phyloP scores from a whole-genome alignment of 1,140 invertebrate genomes.

The Leptinotarsa lineolata region DNA sequence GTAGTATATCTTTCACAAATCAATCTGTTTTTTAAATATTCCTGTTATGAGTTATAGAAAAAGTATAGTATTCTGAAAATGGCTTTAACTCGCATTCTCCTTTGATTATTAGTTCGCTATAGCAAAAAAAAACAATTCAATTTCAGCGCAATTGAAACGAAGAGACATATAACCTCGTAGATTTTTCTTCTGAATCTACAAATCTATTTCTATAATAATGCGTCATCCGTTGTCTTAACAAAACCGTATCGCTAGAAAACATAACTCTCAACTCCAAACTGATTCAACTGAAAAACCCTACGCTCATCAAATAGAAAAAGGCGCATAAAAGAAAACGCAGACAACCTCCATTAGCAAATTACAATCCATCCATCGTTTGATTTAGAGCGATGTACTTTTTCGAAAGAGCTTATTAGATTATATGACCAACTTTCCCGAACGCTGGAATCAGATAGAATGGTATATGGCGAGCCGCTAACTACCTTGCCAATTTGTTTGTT shows the following conservation, averaged over 20 bases:
- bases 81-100: no score
- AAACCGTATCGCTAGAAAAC: not conserved
- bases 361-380: constrained; percentile 24
- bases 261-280: not conserved
- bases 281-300: constrained; percentile 3
- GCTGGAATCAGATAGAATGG: constrained; percentile 16
- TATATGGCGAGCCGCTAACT: constrained; percentile 29
- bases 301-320: constrained; percentile 18
- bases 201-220: no score
- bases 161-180: no score
- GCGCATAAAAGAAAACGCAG: constrained; percentile 14
- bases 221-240: no score
- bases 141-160: no score
- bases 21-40: no score
- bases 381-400: constrained; percentile 26
- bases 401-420: constrained; percentile 27
- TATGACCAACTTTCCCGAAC: constrained; percentile 24
- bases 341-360: constrained; percentile 30
- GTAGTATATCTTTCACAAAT: no score
- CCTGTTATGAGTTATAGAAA: no score
- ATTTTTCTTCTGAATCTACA: no score
- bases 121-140: no score
- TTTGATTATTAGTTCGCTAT: no score
- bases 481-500: constrained; percentile 25
- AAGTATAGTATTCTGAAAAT: no score